Conservation (phyloP, 1,140 invertebrate genomes). For the Carcinoscorpius rotundicauda region DNA sequence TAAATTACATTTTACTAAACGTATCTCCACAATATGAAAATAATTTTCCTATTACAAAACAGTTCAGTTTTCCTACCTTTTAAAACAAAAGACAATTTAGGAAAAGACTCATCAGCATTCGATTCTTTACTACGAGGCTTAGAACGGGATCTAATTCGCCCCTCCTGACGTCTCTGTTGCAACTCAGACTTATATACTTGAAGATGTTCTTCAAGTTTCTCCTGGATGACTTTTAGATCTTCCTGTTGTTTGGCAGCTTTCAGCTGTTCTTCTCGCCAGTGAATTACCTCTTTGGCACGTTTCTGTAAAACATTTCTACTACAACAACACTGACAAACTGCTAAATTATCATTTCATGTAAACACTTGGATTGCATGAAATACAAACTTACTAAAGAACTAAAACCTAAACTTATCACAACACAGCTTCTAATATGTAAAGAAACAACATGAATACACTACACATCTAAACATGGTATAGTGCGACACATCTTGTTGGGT, state of each 20-base stretch:
- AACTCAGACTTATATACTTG: conserved; percentile 50
- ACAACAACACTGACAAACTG: too few relatives aligned
- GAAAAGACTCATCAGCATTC: conserved; percentile 31
- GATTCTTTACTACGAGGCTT: too few relatives aligned
- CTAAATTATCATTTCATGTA: too few relatives aligned
- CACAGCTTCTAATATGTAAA: too few relatives aligned
- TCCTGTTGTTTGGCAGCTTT: conserved; percentile 47
- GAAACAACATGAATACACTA: too few relatives aligned
- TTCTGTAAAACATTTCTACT: conserved; percentile 35
- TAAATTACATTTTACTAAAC: not conserved
- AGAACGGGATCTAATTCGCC: conserved; percentile 22
- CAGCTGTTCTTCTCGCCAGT: conserved; percentile 43
- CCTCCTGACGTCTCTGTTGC: conserved; percentile 45
- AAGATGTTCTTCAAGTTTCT: conserved; percentile 52
- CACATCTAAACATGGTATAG: too few relatives aligned
- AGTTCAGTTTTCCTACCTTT: conserved; percentile 23
- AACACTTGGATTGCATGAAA: too few relatives aligned
- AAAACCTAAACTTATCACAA: too few relatives aligned
- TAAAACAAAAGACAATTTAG: conserved; percentile 27
- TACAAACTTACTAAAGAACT: too few relatives aligned
- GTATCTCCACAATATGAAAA: not conserved
- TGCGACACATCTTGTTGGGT: too few relatives aligned
- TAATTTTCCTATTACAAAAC: conserved; percentile 1
- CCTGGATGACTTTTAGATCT: conserved; percentile 47
- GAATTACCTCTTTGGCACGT: conserved; percentile 54